phyloP scores from a whole-genome alignment of 2,113 vertebrate genomes.

The Psephotus haematonotus region DNA sequence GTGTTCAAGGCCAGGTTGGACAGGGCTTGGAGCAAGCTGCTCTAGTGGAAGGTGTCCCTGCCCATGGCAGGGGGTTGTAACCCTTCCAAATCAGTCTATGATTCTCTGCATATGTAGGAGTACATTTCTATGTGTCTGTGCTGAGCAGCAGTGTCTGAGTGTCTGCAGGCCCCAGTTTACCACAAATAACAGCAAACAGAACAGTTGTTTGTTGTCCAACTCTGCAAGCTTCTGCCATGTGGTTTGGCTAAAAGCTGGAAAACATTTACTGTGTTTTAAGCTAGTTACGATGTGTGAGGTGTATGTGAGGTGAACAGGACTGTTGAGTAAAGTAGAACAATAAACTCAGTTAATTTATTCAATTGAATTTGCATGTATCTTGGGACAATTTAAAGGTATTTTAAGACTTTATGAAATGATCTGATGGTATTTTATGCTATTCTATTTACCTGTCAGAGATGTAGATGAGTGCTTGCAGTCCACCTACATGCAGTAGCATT shows the following conservation, averaged over 20 bases:
- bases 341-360: neutral
- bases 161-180: neutral
- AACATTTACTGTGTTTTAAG: neutral
- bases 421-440: neutral
- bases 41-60: neutral
- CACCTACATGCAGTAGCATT: neutral
- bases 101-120: neutral
- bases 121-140: neutral
- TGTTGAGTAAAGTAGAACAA: neutral
- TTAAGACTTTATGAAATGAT: neutral
- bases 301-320: neutral
- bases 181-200: neutral
- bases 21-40: neutral
- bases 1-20: neutral
- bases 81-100: neutral
- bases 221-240: fast-evolving
- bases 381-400: neutral
- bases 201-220: neutral
- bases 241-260: neutral
- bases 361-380: neutral
- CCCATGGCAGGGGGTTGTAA: neutral
- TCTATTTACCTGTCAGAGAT: neutral
- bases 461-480: neutral
- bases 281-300: neutral
- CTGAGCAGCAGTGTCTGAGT: neutral